Percentiles rank a stretch among this genome's conserved stretches.
These are phyloP conservation scores for Pollenia amentaria DNA, from an alignment of 2,888 invertebrate species.

Conservation along the genomic window DNA sequence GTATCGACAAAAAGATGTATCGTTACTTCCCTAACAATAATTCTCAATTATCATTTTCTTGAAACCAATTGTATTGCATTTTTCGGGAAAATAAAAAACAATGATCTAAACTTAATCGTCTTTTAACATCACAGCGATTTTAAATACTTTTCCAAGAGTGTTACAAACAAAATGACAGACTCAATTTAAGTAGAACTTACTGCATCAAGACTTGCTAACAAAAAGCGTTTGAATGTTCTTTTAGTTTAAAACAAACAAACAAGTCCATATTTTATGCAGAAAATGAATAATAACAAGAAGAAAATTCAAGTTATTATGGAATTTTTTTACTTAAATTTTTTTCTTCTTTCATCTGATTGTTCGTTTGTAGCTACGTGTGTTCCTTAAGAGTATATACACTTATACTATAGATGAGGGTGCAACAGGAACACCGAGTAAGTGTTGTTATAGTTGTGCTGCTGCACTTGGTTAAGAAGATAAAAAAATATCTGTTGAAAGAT, in stretches of 20 bases:
- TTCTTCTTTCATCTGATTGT: not conserved
- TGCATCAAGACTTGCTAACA: not conserved
- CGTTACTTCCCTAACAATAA: too few species aligned
- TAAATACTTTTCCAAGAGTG: too few species aligned
- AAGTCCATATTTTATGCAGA: slow-evolving; percentile 47
- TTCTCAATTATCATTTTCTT: too few species aligned
- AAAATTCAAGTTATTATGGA: slow-evolving; percentile 16
- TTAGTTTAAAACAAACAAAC: slow-evolving; percentile 40
- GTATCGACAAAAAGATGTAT: too few species aligned
- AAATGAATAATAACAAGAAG: slow-evolving; percentile 19
- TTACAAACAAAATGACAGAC: slow-evolving; percentile 14
- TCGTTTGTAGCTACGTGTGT: not conserved
- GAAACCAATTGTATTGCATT: too few species aligned
- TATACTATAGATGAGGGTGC: not conserved
- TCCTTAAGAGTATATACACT: not conserved
- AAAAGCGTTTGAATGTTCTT: slow-evolving; percentile 19
- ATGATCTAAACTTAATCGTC: not conserved
- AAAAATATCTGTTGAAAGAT: slow-evolving; percentile 51
- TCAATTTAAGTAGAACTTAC: not conserved
- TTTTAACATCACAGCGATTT: too few species aligned
- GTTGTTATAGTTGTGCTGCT: slow-evolving; percentile 21
- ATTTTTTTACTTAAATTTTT: not conserved
- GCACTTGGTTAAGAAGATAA: slow-evolving; percentile 16
- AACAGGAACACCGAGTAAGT: not conserved
- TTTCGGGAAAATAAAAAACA: not conserved